Evolutionary conservation across 2,113 vertebrate genomes (phyloP).

Genomic region (Apeltes quadracus): DNA sequence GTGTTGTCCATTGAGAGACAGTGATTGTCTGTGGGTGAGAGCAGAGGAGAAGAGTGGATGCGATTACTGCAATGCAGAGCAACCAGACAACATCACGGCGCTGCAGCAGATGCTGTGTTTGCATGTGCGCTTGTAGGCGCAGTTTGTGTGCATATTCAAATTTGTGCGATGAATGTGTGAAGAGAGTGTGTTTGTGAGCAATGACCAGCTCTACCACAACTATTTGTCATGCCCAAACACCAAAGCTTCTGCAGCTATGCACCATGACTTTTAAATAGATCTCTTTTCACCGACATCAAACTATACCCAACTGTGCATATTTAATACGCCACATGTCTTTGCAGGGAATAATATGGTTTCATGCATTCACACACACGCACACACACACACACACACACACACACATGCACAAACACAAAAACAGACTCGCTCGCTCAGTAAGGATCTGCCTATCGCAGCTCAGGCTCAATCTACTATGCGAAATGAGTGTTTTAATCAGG

Average conservation of each 20-base stretch:
- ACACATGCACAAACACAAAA: neutral
- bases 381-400: slow-evolving; percentile 2
- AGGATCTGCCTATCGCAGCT: slow-evolving; percentile 43
- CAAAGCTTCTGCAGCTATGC: slow-evolving; percentile 71
- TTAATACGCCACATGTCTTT: slow-evolving; percentile 62
- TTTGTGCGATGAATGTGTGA: slow-evolving; percentile 23
- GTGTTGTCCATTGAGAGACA: slow-evolving; percentile 70
- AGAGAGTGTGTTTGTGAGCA: slow-evolving; percentile 35
- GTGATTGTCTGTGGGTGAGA: slow-evolving; percentile 71
- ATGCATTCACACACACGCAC: slow-evolving; percentile 20
- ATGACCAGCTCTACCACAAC: slow-evolving; percentile 59
- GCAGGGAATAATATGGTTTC: slow-evolving; percentile 63
- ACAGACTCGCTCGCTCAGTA: slow-evolving; percentile 1
- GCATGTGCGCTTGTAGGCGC: slow-evolving; percentile 46
- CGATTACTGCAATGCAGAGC: slow-evolving; percentile 78
- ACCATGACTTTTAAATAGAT: slow-evolving; percentile 74
- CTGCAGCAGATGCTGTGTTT: slow-evolving; percentile 50
- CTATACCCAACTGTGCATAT: slow-evolving; percentile 68
- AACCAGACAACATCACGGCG: slow-evolving; percentile 52
- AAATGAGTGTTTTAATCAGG: slow-evolving; percentile 73
- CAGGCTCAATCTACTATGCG: slow-evolving; percentile 58
- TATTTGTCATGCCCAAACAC: slow-evolving; percentile 76
- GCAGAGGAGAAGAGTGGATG: slow-evolving; percentile 62
- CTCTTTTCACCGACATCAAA: slow-evolving; percentile 69
- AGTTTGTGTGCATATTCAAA: slow-evolving; percentile 62